Conservation (phyloP, 2,888 invertebrate species). For the Amblyjoppa proteus region DNA sequence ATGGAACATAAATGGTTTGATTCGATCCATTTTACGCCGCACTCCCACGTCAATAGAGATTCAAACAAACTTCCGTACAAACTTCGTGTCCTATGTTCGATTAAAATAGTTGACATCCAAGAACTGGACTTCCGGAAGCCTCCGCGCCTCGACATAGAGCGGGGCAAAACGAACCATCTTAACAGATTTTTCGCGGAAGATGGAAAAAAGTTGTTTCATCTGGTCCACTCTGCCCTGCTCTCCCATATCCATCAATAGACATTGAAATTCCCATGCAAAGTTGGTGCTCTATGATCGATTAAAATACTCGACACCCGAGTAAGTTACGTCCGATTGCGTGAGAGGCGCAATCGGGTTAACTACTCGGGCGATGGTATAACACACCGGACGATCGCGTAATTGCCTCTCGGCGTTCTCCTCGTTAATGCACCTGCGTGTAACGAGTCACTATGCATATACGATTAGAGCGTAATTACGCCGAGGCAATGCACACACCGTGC, state of each 20-base stretch:
- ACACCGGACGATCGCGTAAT: slow-evolving; percentile 42
- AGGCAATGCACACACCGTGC: slow-evolving; percentile 29
- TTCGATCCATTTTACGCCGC: no score
- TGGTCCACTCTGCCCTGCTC: no score
- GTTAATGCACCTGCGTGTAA: slow-evolving; percentile 47
- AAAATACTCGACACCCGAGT: neutral
- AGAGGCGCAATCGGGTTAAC: slow-evolving; percentile 11
- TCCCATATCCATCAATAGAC: no score
- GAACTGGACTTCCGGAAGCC: neutral
- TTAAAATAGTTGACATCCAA: neutral
- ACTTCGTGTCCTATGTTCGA: neutral
- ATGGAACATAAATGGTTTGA: no score
- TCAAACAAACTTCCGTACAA: neutral
- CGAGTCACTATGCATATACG: slow-evolving; percentile 2
- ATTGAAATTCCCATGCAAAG: neutral
- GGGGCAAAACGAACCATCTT: neutral
- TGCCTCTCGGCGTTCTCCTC: slow-evolving; percentile 17
- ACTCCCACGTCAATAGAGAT: neutral
- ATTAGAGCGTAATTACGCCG: slow-evolving; percentile 21
- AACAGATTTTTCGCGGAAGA: neutral
- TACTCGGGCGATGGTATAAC: slow-evolving; percentile 38
- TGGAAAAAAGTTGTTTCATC: no score
- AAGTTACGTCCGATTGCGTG: slow-evolving; percentile 3
- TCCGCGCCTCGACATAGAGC: no score
- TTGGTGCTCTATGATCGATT: neutral